Base-by-base conservation (phyloP, 2,888 invertebrate genomes). In the Halictus ligatus region DNA sequence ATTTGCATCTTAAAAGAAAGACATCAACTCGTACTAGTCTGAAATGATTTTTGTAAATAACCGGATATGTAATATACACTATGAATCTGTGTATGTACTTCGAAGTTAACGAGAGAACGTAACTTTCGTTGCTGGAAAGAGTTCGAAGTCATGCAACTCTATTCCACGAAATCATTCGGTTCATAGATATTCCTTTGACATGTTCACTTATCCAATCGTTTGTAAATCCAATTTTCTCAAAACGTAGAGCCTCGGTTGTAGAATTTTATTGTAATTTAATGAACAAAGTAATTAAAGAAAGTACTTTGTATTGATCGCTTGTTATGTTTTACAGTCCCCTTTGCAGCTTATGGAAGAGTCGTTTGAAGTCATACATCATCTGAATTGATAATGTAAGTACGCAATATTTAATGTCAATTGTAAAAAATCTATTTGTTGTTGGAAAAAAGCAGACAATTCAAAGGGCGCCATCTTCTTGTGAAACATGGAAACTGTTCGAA, bases 261-360 rank as follows among this genome's bases (percentile, higher is more conserved):
- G 83, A 60, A 58, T 64, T 18, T 67, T 77, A 84, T 83, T 50
- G 50, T 48, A 80, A 84, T 75, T 78, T 80, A 84, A 64, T 69
- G 50, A 15, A 64, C 64, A 84, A 50, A 84, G 35, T 84, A 75
- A 85, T 84, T 80, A 80, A 84, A 85, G 84, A 80, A 84, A 82
- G 80, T 84, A 85, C 50, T 80, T 80, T 77, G 54, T 84, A 84
- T 84, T 83, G 75, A 64, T 72, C 69, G 21, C 43, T 46, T 35
- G 15, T n/a, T n/a, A 15, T 54, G 73, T 50, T 15, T 18, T 64
- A 2, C 8, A 29, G 18, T 18, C 18, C 64, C 58, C n/a, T 58
- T n/a, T 58, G n/a, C 58, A n/a, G n/a, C n/a, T 58, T 10, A 7
- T 8, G 43, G 43, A 7, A 43, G 43, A 8, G 43, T 43, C 43